A percentile compares a stretch with the other conserved stretches of the same genome.
These are phyloP conservation scores for Romanomermis culicivorax DNA, from an alignment of 2,888 invertebrate species.

Conservation along the genomic window DNA sequence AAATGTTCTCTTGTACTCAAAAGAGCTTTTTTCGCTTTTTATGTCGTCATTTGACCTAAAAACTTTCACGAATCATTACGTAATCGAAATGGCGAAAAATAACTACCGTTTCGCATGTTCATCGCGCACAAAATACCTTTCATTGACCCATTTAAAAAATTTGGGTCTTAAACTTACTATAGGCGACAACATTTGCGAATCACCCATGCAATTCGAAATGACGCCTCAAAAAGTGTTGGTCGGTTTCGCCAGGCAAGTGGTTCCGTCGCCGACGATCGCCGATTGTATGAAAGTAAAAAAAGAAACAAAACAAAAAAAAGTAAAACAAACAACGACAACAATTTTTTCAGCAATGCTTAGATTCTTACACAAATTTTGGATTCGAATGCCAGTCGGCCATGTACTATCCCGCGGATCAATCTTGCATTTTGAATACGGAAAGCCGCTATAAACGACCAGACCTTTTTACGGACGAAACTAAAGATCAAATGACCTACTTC, in stretches of 20 bases:
- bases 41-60: no score
- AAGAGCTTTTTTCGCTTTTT: no score
- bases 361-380: slow-evolving; percentile 24
- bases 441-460: slow-evolving; percentile 17
- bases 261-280: slow-evolving; percentile 21
- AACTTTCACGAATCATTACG: no score
- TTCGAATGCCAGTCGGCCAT: slow-evolving; percentile 29
- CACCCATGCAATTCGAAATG: slow-evolving; percentile 27
- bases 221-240: slow-evolving; percentile 26
- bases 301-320: background rate
- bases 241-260: slow-evolving; percentile 28
- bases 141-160: no score
- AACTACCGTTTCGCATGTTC: no score
- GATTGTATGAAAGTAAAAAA: slow-evolving; percentile 5
- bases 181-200: slow-evolving; percentile 23
- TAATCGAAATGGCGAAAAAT: no score
- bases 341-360: slow-evolving; percentile 22
- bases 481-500: slow-evolving; percentile 27
- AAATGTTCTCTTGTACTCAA: no score
- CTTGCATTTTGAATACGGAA: slow-evolving; percentile 28
- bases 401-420: slow-evolving; percentile 26
- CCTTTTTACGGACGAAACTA: slow-evolving; percentile 24
- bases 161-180: no score
- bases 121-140: no score
- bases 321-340: background rate